phyloP scores from a whole-genome alignment of 2,888 invertebrate species.

The Drosophila monieri region DNA sequence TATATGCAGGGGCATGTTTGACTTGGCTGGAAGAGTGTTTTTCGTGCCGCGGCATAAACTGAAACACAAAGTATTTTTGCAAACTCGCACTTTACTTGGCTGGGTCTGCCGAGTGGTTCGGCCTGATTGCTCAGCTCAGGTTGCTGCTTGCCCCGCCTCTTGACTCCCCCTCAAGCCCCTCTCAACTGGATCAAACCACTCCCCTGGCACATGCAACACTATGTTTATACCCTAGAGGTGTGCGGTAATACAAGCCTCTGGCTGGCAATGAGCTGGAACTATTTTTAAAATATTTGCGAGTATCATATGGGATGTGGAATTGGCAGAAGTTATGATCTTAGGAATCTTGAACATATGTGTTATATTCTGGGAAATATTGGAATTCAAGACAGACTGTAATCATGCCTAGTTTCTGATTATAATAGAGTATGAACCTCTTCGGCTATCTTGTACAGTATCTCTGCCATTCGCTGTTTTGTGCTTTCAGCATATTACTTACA shows the following conservation, averaged over 20 bases:
- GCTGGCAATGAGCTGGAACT: background rate
- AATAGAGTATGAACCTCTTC: constrained; percentile 4
- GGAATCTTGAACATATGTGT: too few relatives aligned
- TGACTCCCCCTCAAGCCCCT: constrained; percentile 8
- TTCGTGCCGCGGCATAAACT: constrained; percentile 69
- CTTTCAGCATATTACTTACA: constrained; percentile 76
- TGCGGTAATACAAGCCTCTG: constrained; percentile 5
- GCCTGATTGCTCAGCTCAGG: constrained; percentile 77
- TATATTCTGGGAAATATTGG: too few relatives aligned
- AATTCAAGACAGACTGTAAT: too few relatives aligned
- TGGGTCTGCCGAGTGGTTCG: constrained; percentile 45
- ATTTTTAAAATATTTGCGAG: background rate
- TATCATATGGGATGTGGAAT: background rate
- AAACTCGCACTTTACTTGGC: constrained; percentile 24
- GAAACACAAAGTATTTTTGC: constrained; percentile 61
- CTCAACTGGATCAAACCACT: constrained; percentile 1
- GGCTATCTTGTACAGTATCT: background rate
- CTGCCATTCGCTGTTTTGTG: constrained; percentile 52
- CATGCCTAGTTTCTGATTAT: background rate
- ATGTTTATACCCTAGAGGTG: constrained; percentile 22
- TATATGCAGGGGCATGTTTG: constrained; percentile 25
- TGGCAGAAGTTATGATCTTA: too few relatives aligned
- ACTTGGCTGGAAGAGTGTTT: constrained; percentile 20
- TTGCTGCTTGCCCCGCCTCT: constrained; percentile 46
- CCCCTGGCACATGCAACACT: constrained; percentile 6